Evolutionary conservation across 2,797 vertebrate genomes (phyloP), one percentile per base, ranked within the genome.

Genomic region (Oreonectes daqikongensis): DNA sequence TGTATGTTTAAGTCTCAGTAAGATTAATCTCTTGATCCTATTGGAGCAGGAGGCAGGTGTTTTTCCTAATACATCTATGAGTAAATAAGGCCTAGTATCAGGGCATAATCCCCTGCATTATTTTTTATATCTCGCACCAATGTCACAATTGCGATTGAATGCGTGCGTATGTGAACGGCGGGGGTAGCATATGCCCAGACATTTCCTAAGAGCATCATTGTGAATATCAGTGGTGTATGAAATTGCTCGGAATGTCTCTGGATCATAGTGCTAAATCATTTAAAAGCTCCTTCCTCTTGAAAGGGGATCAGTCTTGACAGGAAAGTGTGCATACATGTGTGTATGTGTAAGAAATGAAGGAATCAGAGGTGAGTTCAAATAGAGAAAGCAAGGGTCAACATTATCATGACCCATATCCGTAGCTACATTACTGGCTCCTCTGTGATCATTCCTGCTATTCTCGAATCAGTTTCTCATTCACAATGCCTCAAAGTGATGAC

Each of bases 1-100:
- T 95, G 95, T 94, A 93, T 91, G 91, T 91, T 93, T 93, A 93
- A 93, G 87, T 90, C 92, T 93, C 91, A 94, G 92, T 91, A 92
- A 94, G 94, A 95, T 96, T 95, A 97, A 97, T 96, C 94, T 89
- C 88, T 87, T 94, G 93, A 95, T 95, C 89, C 89, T 90, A 91
- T 92, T 93, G 91, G 88, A 90, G 92, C 92, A 90, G 89, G 92
- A 94, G 94, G 92, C 90, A 93, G 93, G 92, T 95, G 91, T 92
- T 94, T 93, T 92, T 75, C 85, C 86, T 87, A 89, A 91, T 87
- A 88, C 89, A 90, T 88, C 87, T 82, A 83, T 84, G 79, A 86
- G 91, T 92, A 94, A 94, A 91, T 93, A 92, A 90, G 90, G 91
- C 89, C 89, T 90, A 90, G 92, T 93, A 93, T 94, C 90, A 89